Evolutionary conservation across 2,113 vertebrate species (phyloP).

Genomic region (Spilogale gracilis): DNA sequence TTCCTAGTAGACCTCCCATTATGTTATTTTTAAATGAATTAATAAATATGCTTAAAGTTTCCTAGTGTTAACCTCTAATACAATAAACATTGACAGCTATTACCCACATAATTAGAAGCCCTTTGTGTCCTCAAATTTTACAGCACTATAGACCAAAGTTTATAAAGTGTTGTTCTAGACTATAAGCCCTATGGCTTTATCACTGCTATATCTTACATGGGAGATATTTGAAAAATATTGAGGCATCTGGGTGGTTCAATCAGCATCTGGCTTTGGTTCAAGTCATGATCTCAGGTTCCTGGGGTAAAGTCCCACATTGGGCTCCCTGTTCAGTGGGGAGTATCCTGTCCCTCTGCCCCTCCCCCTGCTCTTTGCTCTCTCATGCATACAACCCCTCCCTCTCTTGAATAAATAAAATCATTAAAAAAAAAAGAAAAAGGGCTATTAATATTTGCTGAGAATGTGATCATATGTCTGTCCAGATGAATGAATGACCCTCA

Average conservation of each 20-base stretch:
- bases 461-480: neutral
- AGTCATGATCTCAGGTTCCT: neutral
- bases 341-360: neutral
- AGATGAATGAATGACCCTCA: neutral
- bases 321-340: neutral
- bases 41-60: neutral
- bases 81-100: neutral
- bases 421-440: neutral
- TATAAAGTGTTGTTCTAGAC: neutral
- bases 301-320: neutral
- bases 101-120: neutral
- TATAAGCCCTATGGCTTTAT: neutral
- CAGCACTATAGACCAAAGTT: neutral
- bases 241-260: neutral
- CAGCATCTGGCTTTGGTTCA: neutral
- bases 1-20: neutral
- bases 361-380: neutral
- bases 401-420: neutral
- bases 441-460: neutral
- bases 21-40: neutral
- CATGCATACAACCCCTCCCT: no score
- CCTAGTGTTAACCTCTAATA: conserved; percentile 10
- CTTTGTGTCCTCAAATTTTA: neutral
- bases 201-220: neutral
- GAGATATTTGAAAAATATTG: neutral